A percentile compares a stretch with the other conserved stretches of the same genome.
Evolutionary conservation across 2,888 invertebrate genomes (phyloP).

Genomic region (Hirudinaria manillensis): DNA sequence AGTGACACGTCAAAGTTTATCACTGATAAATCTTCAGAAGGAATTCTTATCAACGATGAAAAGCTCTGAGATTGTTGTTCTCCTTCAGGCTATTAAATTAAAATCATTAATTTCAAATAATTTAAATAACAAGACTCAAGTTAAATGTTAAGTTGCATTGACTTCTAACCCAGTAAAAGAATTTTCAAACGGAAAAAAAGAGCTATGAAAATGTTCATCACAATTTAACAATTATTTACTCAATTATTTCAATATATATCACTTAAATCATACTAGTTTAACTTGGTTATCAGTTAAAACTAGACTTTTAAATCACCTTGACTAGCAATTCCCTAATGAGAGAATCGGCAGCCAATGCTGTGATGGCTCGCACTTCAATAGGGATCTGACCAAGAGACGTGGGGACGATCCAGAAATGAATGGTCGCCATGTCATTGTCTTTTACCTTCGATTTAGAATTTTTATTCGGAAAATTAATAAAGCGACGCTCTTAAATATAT

Average conservation of each 20-base stretch:
- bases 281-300: too few relatives aligned
- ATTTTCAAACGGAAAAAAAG: too few relatives aligned
- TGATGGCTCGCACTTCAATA: slow-evolving; percentile 70
- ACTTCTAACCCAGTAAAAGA: neutral
- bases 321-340: slow-evolving; percentile 69
- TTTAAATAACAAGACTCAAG: too few relatives aligned
- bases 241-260: too few relatives aligned
- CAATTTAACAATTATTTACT: too few relatives aligned
- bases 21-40: neutral
- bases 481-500: too few relatives aligned
- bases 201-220: too few relatives aligned
- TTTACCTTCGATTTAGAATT: slow-evolving; percentile 41
- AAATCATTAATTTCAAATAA: too few relatives aligned
- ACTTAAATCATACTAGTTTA: too few relatives aligned
- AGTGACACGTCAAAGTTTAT: neutral
- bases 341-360: slow-evolving; percentile 71
- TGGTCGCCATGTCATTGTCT: slow-evolving; percentile 69
- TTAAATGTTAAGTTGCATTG: neutral
- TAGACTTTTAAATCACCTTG: slow-evolving; percentile 56
- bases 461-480: too few relatives aligned
- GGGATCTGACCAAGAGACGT: slow-evolving; percentile 67
- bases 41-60: slow-evolving; percentile 64
- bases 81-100: slow-evolving; percentile 66
- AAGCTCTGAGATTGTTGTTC: slow-evolving; percentile 68
- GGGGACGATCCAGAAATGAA: slow-evolving; percentile 78